Evolutionary conservation across 2,113 vertebrate genomes (phyloP).

Genomic region (Lepisosteus osseus): DNA sequence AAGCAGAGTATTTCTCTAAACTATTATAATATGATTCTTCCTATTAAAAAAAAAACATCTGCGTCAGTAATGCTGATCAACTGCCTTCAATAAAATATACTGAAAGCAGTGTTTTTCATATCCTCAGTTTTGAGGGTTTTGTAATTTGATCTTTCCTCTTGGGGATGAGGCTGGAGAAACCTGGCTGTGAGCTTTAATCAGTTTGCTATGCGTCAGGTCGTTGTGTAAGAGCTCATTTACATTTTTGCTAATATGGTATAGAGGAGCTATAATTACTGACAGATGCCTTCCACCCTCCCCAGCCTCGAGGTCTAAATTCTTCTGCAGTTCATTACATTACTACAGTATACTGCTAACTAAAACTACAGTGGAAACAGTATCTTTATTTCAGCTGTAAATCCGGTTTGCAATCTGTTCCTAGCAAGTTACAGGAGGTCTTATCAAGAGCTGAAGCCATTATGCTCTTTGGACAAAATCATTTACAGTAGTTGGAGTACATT

Average conservation of each 20-base stretch:
- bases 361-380: neutral
- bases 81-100: too few species aligned
- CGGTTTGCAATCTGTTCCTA: neutral
- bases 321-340: neutral
- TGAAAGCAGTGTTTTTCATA: too few species aligned
- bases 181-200: neutral
- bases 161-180: neutral
- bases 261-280: neutral
- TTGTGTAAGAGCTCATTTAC: slow-evolving; percentile 2
- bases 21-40: too few species aligned
- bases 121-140: too few species aligned
- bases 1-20: too few species aligned
- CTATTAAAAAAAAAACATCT: too few species aligned
- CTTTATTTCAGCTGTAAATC: neutral
- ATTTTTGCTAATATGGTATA: neutral
- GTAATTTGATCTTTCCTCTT: too few species aligned
- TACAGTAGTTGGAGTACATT: too few species aligned
- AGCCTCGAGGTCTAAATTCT: neutral
- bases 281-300: neutral
- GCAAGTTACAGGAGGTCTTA: too few species aligned
- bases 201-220: neutral
- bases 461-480: too few species aligned
- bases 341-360: neutral
- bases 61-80: too few species aligned
- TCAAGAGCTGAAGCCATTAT: too few species aligned